phyloP scores from a whole-genome alignment of 2,797 vertebrate genomes.

The Sebastes hubbsi region DNA sequence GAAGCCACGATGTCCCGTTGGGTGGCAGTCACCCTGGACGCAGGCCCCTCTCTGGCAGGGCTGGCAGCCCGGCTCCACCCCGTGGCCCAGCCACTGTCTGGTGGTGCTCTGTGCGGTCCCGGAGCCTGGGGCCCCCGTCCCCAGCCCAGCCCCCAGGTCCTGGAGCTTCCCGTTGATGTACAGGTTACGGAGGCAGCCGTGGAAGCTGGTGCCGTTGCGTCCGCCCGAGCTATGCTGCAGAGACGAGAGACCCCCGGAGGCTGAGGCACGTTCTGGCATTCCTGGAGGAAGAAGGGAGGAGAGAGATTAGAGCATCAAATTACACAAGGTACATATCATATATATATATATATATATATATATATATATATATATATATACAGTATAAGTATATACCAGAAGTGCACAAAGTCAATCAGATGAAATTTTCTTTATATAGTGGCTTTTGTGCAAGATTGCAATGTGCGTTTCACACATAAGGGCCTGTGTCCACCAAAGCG shows the following conservation, averaged over 20 bases:
- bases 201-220: slow-evolving; percentile 93
- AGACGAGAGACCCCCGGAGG: slow-evolving; percentile 82
- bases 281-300: slow-evolving; percentile 77
- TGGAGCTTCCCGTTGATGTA: slow-evolving; percentile 96
- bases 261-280: slow-evolving; percentile 88
- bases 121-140: slow-evolving; percentile 81
- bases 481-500: too few relatives aligned
- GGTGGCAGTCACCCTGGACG: slow-evolving; percentile 90
- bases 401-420: neutral
- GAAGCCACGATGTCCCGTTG: slow-evolving; percentile 89
- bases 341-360: too few relatives aligned
- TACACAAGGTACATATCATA: too few relatives aligned
- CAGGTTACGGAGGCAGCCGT: slow-evolving; percentile 93
- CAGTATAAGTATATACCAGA: too few relatives aligned
- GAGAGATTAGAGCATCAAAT: neutral
- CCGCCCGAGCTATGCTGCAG: slow-evolving; percentile 88
- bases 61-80: slow-evolving; percentile 95
- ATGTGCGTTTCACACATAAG: neutral
- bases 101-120: slow-evolving; percentile 83
- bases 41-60: slow-evolving; percentile 93
- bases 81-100: slow-evolving; percentile 87
- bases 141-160: slow-evolving; percentile 89
- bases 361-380: too few relatives aligned
- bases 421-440: neutral
- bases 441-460: neutral